Evolutionary conservation across 1,140 invertebrate genomes (phyloP).

Genomic region (Diorhabda sublineata): DNA sequence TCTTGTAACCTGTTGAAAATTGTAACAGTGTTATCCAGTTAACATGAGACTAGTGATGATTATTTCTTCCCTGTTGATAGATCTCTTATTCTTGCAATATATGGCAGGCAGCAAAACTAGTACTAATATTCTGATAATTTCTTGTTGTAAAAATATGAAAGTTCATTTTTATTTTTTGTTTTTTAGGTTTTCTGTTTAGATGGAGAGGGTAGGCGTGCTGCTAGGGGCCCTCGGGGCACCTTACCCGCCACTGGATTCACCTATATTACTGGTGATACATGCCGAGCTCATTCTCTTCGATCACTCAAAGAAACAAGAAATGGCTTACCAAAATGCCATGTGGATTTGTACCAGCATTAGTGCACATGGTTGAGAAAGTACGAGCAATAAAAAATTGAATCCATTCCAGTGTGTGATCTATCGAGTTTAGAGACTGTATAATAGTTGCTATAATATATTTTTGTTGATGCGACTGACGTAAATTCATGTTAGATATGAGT

Average conservation of each 20-base stretch:
- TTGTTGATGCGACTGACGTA: conserved; percentile 22
- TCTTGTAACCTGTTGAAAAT: no score
- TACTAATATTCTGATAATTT: no score
- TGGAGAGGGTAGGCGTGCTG: conserved; percentile 54
- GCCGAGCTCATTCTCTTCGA: conserved; percentile 45
- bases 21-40: no score
- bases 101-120: no score
- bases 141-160: no score
- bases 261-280: conserved; percentile 64
- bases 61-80: no score
- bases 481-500: not conserved
- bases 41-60: no score
- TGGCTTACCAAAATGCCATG: conserved; percentile 40
- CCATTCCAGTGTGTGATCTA: conserved; percentile 47
- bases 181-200: conserved; percentile 54
- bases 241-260: conserved; percentile 70
- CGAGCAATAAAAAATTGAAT: conserved; percentile 43
- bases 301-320: conserved; percentile 39
- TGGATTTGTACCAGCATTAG: conserved; percentile 39
- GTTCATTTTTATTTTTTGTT: not conserved
- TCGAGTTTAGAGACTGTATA: conserved; percentile 42
- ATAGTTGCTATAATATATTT: conserved; percentile 34
- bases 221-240: conserved; percentile 57
- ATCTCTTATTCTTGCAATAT: no score
- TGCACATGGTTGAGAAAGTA: not conserved